Conservation (phyloP, 1,140 invertebrate genomes). For the Bombus pyrosoma region DNA sequence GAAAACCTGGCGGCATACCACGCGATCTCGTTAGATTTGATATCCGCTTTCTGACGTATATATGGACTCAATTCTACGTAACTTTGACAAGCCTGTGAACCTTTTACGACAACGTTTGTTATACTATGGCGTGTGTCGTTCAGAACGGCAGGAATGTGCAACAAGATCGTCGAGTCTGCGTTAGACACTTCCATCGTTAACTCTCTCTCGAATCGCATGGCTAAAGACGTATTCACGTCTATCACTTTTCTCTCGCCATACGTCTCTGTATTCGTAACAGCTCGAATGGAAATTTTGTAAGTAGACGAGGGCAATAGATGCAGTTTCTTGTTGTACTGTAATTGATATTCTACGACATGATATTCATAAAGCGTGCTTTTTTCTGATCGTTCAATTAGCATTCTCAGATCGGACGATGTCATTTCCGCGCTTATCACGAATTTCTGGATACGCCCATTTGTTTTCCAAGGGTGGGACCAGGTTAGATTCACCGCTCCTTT, state of each 20-base stretch:
- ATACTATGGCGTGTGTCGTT: conserved; percentile 55
- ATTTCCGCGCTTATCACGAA: conserved; percentile 39
- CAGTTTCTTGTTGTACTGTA: conserved; percentile 34
- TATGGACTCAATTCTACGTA: neutral
- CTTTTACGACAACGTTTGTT: conserved; percentile 57
- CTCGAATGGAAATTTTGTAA: conserved; percentile 53
- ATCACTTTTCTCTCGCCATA: neutral
- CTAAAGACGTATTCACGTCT: conserved; percentile 20
- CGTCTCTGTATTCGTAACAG: conserved; percentile 35
- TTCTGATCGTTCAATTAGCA: neutral
- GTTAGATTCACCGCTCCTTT: conserved; percentile 40
- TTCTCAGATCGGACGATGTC: conserved; percentile 36
- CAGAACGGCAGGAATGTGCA: conserved; percentile 60
- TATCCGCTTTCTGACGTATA: neutral
- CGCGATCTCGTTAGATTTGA: conserved; percentile 43
- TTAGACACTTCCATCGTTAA: neutral
- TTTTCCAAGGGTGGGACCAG: conserved; percentile 65
- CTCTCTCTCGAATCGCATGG: conserved; percentile 38
- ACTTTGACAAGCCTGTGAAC: conserved; percentile 52
- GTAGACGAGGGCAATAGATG: conserved; percentile 56
- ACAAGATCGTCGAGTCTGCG: conserved; percentile 42
- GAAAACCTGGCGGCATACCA: conserved; percentile 58
- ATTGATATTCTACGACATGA: conserved; percentile 23
- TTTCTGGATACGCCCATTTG: conserved; percentile 29
- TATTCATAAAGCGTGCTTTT: neutral